Evolutionary conservation across 2,888 invertebrate species (phyloP), one percentile per base, ranked within the genome.

Genomic region (Blastobasis lacticolella): DNA sequence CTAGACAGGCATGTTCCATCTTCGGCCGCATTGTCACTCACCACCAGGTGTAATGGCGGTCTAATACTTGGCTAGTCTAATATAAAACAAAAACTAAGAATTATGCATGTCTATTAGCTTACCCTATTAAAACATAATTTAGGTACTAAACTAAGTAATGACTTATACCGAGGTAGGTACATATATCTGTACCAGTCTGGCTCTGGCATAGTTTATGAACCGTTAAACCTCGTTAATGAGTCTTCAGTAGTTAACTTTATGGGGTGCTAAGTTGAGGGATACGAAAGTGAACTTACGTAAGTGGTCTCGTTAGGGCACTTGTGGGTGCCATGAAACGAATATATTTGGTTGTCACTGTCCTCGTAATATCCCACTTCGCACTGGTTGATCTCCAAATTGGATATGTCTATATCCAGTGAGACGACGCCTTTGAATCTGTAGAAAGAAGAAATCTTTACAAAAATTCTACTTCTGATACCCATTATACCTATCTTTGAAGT

Each of bases 281-380:
- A 23, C 23, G 23, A 23, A 23, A 40, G 36, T 37, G 6, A 51
- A 85, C 90, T 90, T 89, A 95, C 95, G 88, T 92, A 90, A 71
- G 95, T 95, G 49, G 94, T 94, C 60, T 90, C 89, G 71, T 92
- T 93, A 69, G 96, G 95, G 77, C 97, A 97, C 86, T 95, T 96
- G 81, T 97, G 97, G 36, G 96, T 95, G 59, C 95, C 95, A 62
- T 94, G 92, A 76, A 97, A 96, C 8, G 94, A 92, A 71, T 92
- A 91, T 66, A 96, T 92, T 74, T 95, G 93, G 69, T 92, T 90
- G 56, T 84, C 78, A 57, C 68, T 79, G 56, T 69, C 73, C 45
- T 69, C 66, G 44, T 67, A 67, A 43, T 61, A 57, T 58, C 69
- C 66, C 38, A 66, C 71, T 67, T 96, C 95, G 77, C 97, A 97